Evolutionary conservation across 2,113 vertebrate genomes (phyloP), one percentile per base, ranked within the genome.

Genomic region (Microcebus murinus): DNA sequence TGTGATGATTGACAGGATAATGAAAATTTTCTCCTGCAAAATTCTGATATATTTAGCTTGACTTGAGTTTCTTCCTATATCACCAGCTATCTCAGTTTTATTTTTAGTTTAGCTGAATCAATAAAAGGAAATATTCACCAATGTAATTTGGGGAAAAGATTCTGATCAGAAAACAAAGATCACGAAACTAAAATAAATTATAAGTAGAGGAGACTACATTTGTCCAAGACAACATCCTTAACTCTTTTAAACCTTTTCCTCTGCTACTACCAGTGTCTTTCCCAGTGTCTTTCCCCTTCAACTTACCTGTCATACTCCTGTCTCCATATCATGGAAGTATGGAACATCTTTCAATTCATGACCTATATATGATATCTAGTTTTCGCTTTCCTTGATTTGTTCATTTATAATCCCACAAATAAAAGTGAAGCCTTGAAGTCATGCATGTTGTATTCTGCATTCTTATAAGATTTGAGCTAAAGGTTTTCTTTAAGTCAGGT

Each of bases 1-100:
- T 57, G 42, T 68, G 21, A 29, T 98, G 96, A 97, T 85, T 96
- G 97, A 97, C 86, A 98, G 94, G 74, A 91, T 97, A 97, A 97
- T 97, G 74, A 97, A 96, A 96, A 76, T 21, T 93, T 87, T 91
- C 85, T 67, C 39, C 84, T 88, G 59, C 63, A 87, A 88, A 94
- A 71, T 90, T 96, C 59, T 94, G 87, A 95, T 90, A 76, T 74
- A 85, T 92, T 96, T 96, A 96, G 52, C 84, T 73, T 95, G 77
- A 76, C 52, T 96, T 94, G 63, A 71, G 15, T 94, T 96, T 96
- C 57, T 93, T 88, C 45, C 23, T 90, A 15, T 86, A 85, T 84
- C 80, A 87, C 77, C 70, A 81, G 59, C 79, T 90, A 87, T 87
- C 59, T 97, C 21, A 65, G 42, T 48, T 89, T 93, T 93, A 90